phyloP scores from a whole-genome alignment of 1,140 invertebrate genomes.

The Drosophila nannoptera region DNA sequence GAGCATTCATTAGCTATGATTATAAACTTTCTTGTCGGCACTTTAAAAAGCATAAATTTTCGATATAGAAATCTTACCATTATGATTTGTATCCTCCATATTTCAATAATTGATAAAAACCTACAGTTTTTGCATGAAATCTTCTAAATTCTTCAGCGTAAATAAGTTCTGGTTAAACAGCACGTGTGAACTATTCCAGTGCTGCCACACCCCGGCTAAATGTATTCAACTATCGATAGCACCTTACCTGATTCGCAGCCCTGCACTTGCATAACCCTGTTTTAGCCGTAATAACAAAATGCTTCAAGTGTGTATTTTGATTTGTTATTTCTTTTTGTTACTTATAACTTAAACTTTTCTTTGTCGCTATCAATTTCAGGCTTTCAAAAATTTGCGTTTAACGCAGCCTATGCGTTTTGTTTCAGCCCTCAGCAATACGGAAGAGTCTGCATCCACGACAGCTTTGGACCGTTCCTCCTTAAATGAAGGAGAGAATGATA shows the following conservation, averaged over 20 bases:
- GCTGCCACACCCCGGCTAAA: slow-evolving; percentile 21
- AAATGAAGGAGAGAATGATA: slow-evolving; percentile 81
- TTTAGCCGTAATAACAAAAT: slow-evolving; percentile 49
- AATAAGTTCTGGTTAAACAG: slow-evolving; percentile 10
- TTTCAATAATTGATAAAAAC: neutral
- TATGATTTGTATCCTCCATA: slow-evolving; percentile 49
- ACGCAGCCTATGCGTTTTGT: slow-evolving; percentile 40
- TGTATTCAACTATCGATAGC: slow-evolving; percentile 11
- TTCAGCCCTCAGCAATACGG: slow-evolving; percentile 34
- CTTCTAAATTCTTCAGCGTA: neutral
- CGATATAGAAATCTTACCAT: slow-evolving; percentile 16
- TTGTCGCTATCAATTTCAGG: slow-evolving; percentile 11
- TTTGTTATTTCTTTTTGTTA: slow-evolving; percentile 32
- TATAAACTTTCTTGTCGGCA: neutral
- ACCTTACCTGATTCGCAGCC: neutral
- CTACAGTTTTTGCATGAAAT: neutral
- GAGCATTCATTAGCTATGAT: neutral
- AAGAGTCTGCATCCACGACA: slow-evolving; percentile 5
- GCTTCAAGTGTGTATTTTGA: slow-evolving; percentile 52
- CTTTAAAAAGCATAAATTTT: neutral
- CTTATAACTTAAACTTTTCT: slow-evolving; percentile 5
- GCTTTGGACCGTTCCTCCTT: neutral
- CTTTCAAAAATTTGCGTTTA: slow-evolving; percentile 38
- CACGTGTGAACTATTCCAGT: slow-evolving; percentile 33
- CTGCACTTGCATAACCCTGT: slow-evolving; percentile 67